phyloP scores from a whole-genome alignment of 2,113 vertebrate species.

The Hippocampus abdominalis region DNA sequence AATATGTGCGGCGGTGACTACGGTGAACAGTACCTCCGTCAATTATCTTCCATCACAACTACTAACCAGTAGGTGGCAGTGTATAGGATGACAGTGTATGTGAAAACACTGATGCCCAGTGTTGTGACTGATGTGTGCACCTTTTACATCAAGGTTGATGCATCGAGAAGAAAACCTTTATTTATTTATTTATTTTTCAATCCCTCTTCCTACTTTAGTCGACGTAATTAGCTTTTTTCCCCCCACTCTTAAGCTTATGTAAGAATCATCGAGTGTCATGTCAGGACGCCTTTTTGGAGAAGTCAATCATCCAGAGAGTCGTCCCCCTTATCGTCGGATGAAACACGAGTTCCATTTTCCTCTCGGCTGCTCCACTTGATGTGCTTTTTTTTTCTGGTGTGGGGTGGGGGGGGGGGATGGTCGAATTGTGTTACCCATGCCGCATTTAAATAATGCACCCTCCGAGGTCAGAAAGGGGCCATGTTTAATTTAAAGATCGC shows the following conservation, averaged over 20 bases:
- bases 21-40: too few species aligned
- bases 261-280: background rate
- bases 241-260: background rate
- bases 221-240: background rate
- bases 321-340: constrained; percentile 2
- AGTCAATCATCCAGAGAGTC: constrained; percentile 1
- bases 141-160: background rate
- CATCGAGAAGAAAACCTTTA: background rate
- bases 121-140: background rate
- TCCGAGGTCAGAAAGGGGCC: background rate
- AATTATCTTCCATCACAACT: too few species aligned
- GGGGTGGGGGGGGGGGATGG: too few species aligned
- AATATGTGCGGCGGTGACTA: too few species aligned
- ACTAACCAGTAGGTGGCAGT: too few species aligned
- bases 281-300: background rate
- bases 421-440: background rate
- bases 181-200: background rate
- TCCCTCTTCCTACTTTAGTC: background rate
- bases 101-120: background rate
- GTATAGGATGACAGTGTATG: too few species aligned
- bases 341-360: constrained; percentile 5
- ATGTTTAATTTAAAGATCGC: constrained; percentile 22
- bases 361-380: background rate
- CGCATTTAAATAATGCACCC: background rate
- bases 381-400: background rate